Evolutionary conservation across 1,140 invertebrate species (phyloP).

Genomic region (Drosophila bifasciata): DNA sequence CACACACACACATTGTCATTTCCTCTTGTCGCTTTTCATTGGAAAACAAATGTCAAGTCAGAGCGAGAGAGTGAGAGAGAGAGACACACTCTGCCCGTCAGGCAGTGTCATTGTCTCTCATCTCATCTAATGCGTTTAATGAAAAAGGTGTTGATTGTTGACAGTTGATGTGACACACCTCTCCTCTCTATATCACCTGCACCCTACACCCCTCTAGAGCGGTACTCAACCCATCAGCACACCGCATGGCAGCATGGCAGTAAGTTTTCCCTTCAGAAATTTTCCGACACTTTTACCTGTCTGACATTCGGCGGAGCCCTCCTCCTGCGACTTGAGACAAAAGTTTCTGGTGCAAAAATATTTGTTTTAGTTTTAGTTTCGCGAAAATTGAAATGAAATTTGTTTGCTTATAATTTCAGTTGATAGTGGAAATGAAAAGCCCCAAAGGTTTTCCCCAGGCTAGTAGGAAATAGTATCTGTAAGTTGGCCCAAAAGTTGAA

Average conservation of each 20-base stretch:
- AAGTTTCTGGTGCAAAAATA: constrained; percentile 58
- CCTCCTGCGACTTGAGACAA: constrained; percentile 14
- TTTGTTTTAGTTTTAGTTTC: constrained; percentile 68
- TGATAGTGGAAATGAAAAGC: constrained; percentile 48
- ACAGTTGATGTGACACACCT: constrained; percentile 54
- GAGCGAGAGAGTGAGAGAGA: background rate
- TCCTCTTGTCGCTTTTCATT: constrained; percentile 79
- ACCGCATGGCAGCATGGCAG: constrained; percentile 1
- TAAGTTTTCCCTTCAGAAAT: constrained; percentile 42
- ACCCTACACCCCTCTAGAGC: background rate
- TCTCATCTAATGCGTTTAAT: constrained; percentile 80
- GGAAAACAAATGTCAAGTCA: constrained; percentile 75
- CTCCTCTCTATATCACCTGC: background rate
- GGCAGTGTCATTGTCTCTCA: constrained; percentile 54
- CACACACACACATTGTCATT: constrained; percentile 55
- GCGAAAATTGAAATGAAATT: constrained; percentile 59
- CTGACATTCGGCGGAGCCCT: constrained; percentile 20
- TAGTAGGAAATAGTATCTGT: background rate
- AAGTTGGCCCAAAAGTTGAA: constrained; percentile 17
- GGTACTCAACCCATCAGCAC: no score
- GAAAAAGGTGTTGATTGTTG: constrained; percentile 82
- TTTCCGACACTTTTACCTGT: constrained; percentile 54
- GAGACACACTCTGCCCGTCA: background rate
- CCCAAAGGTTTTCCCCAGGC: constrained; percentile 39
- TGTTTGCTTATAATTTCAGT: constrained; percentile 49